These are phyloP conservation scores for Pygoscelis adeliae DNA, from an alignment of 2,113 vertebrate species.

Conservation along the genomic window DNA sequence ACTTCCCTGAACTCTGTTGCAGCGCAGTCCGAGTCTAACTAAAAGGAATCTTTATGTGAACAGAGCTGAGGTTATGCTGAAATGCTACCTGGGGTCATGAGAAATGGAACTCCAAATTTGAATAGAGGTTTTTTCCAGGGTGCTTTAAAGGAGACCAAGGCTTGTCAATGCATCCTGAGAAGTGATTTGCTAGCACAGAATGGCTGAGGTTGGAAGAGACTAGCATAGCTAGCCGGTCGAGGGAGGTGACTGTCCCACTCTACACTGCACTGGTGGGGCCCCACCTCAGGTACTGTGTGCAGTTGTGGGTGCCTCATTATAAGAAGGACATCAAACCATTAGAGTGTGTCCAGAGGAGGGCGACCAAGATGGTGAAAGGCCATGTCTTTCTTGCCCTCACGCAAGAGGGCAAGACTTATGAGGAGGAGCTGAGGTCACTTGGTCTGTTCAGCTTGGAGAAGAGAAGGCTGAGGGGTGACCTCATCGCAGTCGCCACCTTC, in stretches of 20 bases:
- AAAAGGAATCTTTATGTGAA: not conserved
- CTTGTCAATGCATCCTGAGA: not conserved
- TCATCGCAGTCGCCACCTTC: not conserved
- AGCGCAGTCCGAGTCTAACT: not conserved
- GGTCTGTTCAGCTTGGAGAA: not conserved
- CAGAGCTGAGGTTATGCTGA: not conserved
- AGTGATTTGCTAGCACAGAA: not conserved
- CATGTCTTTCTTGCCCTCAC: too few species aligned
- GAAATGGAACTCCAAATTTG: not conserved
- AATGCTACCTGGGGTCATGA: not conserved
- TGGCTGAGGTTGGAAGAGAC: not conserved
- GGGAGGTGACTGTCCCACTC: not conserved
- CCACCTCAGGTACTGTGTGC: not conserved
- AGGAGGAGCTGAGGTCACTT: not conserved
- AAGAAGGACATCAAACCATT: not conserved
- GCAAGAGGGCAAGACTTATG: not conserved
- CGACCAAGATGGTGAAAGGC: not conserved
- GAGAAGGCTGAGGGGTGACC: not conserved
- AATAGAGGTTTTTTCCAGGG: not conserved
- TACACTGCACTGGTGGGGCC: not conserved
- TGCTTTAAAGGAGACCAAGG: not conserved
- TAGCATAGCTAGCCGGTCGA: not conserved
- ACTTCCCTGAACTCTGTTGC: not conserved
- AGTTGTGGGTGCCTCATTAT: not conserved
- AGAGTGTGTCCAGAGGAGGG: not conserved